A percentile compares a stretch with the other conserved stretches of the same genome.
phyloP scores from a whole-genome alignment of 2,113 vertebrate species.

The Bostrychus sinensis region DNA sequence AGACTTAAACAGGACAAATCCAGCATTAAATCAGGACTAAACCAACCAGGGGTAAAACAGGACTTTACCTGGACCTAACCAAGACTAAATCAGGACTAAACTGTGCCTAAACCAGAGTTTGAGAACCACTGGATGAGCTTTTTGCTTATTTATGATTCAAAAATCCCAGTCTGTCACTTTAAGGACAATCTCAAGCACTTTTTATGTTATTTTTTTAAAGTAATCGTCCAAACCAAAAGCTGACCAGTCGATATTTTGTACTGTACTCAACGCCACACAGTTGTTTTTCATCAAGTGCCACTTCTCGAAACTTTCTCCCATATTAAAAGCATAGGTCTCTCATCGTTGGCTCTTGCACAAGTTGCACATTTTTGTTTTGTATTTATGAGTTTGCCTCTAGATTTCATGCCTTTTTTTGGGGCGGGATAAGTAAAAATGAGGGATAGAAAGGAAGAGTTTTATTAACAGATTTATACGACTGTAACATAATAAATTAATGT shows the following conservation, averaged over 20 bases:
- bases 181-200: constrained; percentile 67
- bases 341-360: constrained; percentile 60
- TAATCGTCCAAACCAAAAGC: constrained; percentile 45
- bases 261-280: constrained; percentile 35
- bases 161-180: neutral
- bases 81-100: too few species aligned
- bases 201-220: constrained; percentile 27
- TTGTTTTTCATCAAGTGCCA: constrained; percentile 52
- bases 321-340: constrained; percentile 5
- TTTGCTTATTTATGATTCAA: too few species aligned
- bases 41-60: too few species aligned
- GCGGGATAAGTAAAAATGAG: constrained; percentile 13
- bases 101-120: too few species aligned
- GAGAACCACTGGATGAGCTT: too few species aligned
- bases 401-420: constrained; percentile 26
- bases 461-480: neutral
- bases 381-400: constrained; percentile 37
- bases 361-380: constrained; percentile 67
- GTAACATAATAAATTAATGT: constrained; percentile 14
- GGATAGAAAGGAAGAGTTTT: constrained; percentile 9
- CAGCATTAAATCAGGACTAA: too few species aligned
- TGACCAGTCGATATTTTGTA: constrained; percentile 36
- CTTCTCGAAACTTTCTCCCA: constrained; percentile 26
- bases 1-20: too few species aligned
- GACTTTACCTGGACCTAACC: too few species aligned